These are phyloP conservation scores for Mandrillus leucophaeus DNA, from an alignment of 2,113 vertebrate genomes.

Conservation along the genomic window DNA sequence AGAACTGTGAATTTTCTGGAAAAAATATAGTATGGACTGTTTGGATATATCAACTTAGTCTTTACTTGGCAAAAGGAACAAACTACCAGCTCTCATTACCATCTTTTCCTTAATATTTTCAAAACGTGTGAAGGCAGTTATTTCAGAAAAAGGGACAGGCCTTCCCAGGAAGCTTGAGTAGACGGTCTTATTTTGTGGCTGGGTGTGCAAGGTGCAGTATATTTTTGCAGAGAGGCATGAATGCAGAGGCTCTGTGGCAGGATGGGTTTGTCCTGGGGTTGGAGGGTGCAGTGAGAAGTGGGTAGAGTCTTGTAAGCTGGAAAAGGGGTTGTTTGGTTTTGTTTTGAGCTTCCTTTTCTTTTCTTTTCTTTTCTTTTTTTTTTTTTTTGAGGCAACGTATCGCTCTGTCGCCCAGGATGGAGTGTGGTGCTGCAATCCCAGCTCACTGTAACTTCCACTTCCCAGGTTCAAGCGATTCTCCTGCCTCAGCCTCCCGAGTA, in stretches of 20 bases:
- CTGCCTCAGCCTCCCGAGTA: neutral
- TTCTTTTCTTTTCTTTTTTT: too few species aligned
- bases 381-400: neutral
- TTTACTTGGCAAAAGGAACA: neutral
- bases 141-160: neutral
- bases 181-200: neutral
- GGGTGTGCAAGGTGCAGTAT: accelerated
- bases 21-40: neutral
- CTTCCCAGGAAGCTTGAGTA: neutral
- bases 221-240: neutral
- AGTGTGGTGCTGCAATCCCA: neutral
- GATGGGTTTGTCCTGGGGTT: neutral
- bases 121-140: neutral
- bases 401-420: neutral
- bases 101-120: neutral
- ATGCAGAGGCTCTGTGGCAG: neutral
- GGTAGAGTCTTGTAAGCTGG: neutral
- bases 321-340: neutral
- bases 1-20: neutral
- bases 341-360: neutral
- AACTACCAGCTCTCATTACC: neutral
- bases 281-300: neutral
- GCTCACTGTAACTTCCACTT: neutral
- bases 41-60: neutral
- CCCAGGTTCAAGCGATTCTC: neutral